phyloP scores from a whole-genome alignment of 2,888 invertebrate genomes.

The Poecilobothrus nobilitatus region DNA sequence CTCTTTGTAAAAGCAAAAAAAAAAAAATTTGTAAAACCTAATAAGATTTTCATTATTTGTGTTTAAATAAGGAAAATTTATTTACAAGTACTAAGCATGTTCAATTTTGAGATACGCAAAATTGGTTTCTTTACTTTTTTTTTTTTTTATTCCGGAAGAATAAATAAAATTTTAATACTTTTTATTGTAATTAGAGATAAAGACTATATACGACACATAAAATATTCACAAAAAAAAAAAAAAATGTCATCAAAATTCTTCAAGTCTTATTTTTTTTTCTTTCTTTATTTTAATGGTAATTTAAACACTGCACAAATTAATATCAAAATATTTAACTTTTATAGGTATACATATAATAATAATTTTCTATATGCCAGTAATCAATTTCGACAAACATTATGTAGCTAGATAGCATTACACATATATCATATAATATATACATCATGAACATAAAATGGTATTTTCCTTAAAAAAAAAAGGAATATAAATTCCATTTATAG shows the following conservation, averaged over 20 bases:
- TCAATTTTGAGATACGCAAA: neutral
- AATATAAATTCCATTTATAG: neutral
- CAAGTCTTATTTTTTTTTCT: neutral
- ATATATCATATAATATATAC: neutral
- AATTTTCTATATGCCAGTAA: neutral
- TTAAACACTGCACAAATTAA: neutral
- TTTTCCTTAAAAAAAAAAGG: neutral
- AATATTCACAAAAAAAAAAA: neutral
- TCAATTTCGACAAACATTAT: neutral
- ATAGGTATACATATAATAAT: neutral
- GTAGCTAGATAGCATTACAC: neutral
- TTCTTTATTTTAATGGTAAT: neutral
- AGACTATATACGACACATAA: neutral
- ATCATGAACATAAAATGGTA: neutral
- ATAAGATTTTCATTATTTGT: neutral
- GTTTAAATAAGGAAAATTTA: neutral
- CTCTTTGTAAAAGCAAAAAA: neutral
- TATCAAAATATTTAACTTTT: neutral
- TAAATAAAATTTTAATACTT: no score
- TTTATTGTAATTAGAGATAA: no score
- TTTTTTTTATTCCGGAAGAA: neutral
- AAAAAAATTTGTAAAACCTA: neutral
- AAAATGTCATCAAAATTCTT: neutral
- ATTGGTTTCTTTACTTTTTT: no score
- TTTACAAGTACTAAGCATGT: neutral